phyloP scores from a whole-genome alignment of 2,888 invertebrate species.

The Yponomeuta plumbellus region DNA sequence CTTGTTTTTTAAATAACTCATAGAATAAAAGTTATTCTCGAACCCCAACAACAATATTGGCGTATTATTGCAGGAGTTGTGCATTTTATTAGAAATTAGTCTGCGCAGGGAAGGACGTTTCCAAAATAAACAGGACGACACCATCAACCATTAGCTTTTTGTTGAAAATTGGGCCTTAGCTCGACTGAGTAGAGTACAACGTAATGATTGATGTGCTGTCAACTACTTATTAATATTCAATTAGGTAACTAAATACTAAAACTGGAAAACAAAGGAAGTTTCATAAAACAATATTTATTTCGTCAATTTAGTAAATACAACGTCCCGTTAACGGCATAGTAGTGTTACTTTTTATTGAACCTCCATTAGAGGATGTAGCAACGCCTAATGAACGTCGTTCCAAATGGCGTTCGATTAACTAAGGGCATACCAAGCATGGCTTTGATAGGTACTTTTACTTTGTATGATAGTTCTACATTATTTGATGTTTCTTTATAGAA shows the following conservation, averaged over 20 bases:
- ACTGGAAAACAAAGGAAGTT: constrained; percentile 7
- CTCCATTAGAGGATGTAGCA: constrained; percentile 24
- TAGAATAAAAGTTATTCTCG: too few species aligned
- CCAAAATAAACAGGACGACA: too few species aligned
- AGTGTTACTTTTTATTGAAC: constrained; percentile 24
- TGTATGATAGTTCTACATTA: constrained; percentile 46
- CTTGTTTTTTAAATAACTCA: too few species aligned
- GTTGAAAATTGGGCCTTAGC: too few species aligned
- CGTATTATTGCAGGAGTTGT: too few species aligned
- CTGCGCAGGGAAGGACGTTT: background rate
- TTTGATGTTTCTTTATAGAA: constrained; percentile 51
- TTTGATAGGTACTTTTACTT: constrained; percentile 34
- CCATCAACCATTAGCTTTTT: too few species aligned
- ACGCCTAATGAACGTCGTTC: background rate
- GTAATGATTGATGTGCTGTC: too few species aligned
- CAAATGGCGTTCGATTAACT: constrained; percentile 28
- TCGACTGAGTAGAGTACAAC: too few species aligned
- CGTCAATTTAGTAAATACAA: constrained; percentile 29
- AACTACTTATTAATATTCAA: too few species aligned
- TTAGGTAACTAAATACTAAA: too few species aligned
- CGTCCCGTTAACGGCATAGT: constrained; percentile 32
- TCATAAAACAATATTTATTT: constrained; percentile 35
- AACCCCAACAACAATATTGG: too few species aligned
- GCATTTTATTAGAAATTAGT: background rate
- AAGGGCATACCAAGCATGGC: constrained; percentile 57